Percentiles rank a stretch among this genome's conserved stretches.
phyloP scores from a whole-genome alignment of 2,797 vertebrate genomes.

The Balearica regulorum region DNA sequence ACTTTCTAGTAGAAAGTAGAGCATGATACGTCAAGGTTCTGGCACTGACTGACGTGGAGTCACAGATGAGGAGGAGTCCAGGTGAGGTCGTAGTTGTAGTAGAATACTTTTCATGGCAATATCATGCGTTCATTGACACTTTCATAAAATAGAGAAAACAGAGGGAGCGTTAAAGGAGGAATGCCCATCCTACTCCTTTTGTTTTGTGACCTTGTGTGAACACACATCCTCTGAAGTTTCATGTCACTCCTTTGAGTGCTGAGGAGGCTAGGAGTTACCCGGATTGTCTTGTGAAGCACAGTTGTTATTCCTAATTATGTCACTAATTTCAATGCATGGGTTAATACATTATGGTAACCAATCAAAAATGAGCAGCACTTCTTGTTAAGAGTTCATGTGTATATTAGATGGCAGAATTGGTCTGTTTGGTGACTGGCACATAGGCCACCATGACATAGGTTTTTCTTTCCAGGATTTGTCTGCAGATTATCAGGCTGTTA shows the following conservation, averaged over 20 bases:
- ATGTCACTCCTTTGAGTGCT: fast-evolving
- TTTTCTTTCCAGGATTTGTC: neutral
- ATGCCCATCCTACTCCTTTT: neutral
- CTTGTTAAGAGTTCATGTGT: neutral
- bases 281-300: neutral
- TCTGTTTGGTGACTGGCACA: neutral
- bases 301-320: neutral
- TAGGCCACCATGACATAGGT: neutral
- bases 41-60: neutral
- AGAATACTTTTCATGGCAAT: neutral
- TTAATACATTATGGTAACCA: fast-evolving
- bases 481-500: neutral
- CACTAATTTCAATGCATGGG: neutral
- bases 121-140: fast-evolving
- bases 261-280: neutral
- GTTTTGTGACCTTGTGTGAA: neutral
- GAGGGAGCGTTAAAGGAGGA: neutral
- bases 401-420: neutral
- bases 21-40: neutral
- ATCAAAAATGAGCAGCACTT: neutral
- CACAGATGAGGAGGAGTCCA: neutral
- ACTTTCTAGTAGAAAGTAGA: neutral
- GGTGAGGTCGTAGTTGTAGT: neutral
- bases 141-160: neutral
- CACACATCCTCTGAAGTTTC: neutral